Evolutionary conservation across 2,113 vertebrate genomes (phyloP).

Genomic region (Glaucidium brasilianum): DNA sequence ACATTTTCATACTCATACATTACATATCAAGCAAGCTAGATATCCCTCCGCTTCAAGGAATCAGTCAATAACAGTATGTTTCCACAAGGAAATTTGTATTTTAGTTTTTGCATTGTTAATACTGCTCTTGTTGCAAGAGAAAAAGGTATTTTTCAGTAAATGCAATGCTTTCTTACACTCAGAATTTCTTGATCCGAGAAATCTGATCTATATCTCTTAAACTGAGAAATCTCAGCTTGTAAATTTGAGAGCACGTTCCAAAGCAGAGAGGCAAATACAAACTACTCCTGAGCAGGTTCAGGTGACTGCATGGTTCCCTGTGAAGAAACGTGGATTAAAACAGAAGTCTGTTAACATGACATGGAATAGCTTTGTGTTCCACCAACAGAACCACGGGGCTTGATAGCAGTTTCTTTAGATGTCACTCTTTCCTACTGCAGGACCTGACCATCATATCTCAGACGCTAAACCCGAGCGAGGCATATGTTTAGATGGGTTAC

Average conservation of each 20-base stretch:
- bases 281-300: not conserved
- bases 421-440: not conserved
- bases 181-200: not conserved
- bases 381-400: not conserved
- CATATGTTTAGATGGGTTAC: not conserved
- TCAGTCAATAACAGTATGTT: not conserved
- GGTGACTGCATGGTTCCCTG: not conserved
- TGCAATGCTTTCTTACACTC: not conserved
- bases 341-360: not conserved
- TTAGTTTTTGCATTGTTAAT: not conserved
- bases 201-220: not conserved
- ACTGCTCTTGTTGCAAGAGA: not conserved
- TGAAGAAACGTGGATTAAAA: fast-evolving
- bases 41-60: not conserved
- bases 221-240: not conserved
- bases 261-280: not conserved
- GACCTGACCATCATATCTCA: not conserved
- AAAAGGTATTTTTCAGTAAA: not conserved
- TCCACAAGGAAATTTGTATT: not conserved
- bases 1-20: not conserved
- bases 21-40: not conserved
- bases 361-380: not conserved
- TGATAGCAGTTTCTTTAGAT: not conserved
- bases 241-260: not conserved
- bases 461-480: not conserved